Evolutionary conservation across 2,888 invertebrate genomes (phyloP).

Genomic region (Lepidochrysops patricia): DNA sequence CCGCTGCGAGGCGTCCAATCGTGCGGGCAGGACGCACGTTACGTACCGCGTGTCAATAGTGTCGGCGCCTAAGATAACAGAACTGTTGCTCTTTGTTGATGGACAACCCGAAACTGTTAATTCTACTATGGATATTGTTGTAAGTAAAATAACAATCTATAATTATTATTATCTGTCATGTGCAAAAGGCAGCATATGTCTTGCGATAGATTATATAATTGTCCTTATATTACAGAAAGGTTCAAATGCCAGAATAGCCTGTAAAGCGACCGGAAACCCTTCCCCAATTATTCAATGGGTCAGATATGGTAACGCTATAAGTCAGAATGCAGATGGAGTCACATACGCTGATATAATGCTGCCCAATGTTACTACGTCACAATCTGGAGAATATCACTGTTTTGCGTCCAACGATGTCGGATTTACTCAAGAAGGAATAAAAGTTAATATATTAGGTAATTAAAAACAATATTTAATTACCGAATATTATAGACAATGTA

Average conservation of each 20-base stretch:
- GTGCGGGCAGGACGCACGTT: conserved; percentile 70
- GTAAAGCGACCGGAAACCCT: conserved; percentile 75
- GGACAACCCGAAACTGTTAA: conserved; percentile 34
- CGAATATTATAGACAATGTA: too few species aligned
- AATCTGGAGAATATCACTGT: conserved; percentile 73
- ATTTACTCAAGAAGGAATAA: conserved; percentile 41
- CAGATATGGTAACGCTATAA: conserved; percentile 49
- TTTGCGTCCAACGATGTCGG: conserved; percentile 74
- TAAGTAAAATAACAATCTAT: too few species aligned
- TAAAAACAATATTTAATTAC: too few species aligned
- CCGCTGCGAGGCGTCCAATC: conserved; percentile 75
- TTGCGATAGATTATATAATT: neutral
- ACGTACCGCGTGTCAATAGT: conserved; percentile 67
- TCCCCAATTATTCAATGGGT: conserved; percentile 75
- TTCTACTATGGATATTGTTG: conserved; percentile 34
- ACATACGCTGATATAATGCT: conserved; percentile 48
- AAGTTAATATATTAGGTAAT: conserved; percentile 57
- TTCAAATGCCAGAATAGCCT: conserved; percentile 48
- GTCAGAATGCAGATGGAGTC: conserved; percentile 35
- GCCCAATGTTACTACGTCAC: conserved; percentile 31
- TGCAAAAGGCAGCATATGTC: too few species aligned
- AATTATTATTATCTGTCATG: too few species aligned
- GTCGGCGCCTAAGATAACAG: conserved; percentile 34
- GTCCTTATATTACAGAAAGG: conserved; percentile 39
- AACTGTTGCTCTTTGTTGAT: conserved; percentile 32